A percentile compares a stretch with the other conserved stretches of the same genome.
Conservation (phyloP, 2,797 vertebrate genomes). For the Amniataba percoides region DNA sequence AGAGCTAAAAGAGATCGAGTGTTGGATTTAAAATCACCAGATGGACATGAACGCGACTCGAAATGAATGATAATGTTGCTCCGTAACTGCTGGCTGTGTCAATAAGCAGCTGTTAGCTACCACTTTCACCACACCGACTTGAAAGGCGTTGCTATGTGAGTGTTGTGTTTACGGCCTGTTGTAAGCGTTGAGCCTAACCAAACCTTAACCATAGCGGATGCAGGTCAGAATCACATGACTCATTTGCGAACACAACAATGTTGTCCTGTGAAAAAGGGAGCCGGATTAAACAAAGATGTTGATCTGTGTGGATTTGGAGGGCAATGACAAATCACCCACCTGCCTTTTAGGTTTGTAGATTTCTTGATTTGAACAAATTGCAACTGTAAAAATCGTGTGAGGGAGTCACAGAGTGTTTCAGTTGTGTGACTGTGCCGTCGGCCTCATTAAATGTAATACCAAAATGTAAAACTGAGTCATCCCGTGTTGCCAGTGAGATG, state of each 20-base stretch:
- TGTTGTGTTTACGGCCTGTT: neutral
- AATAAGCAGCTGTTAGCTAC: neutral
- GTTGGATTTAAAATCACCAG: neutral
- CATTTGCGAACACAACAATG: neutral
- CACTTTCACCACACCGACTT: neutral
- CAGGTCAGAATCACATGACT: neutral
- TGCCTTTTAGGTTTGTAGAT: neutral
- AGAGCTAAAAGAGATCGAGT: neutral
- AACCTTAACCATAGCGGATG: neutral
- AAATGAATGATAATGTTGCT: neutral
- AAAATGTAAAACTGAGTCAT: slow-evolving; percentile 25
- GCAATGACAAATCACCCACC: neutral
- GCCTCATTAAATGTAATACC: slow-evolving; percentile 10
- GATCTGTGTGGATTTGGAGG: neutral
- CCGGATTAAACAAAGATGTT: neutral
- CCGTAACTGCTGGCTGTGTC: neutral
- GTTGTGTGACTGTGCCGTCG: neutral
- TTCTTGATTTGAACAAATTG: slow-evolving; percentile 23
- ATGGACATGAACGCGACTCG: neutral
- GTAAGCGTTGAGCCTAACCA: neutral
- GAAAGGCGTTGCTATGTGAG: neutral
- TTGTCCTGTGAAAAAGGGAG: neutral
- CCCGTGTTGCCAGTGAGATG: slow-evolving; percentile 39
- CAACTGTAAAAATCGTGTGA: neutral
- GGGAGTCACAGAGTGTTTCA: neutral